Conservation (phyloP, 2,797 vertebrate genomes). For the Dicrostonyx torquatus region DNA sequence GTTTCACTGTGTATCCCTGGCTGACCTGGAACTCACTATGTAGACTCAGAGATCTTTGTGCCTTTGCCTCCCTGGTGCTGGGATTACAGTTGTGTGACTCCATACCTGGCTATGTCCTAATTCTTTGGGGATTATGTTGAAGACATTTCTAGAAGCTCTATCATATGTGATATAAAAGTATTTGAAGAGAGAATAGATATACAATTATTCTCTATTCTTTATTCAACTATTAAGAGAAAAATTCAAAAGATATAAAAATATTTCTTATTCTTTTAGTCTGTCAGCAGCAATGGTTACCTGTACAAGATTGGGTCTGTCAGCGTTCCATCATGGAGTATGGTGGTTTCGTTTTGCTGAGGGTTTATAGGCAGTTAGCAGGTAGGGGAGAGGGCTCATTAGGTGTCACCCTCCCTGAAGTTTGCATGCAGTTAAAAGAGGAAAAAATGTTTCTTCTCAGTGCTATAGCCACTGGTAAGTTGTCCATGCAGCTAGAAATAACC, state of each 20-base stretch:
- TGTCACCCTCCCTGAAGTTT: neutral
- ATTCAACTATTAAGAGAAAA: neutral
- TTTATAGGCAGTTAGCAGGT: neutral
- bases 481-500: neutral
- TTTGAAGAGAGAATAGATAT: conserved; percentile 3
- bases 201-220: neutral
- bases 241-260: neutral
- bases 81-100: neutral
- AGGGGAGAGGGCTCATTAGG: neutral
- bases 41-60: neutral
- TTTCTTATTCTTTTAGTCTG: neutral
- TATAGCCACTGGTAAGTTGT: neutral
- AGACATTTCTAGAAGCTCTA: neutral
- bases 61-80: neutral
- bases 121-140: neutral
- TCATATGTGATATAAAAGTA: conserved; percentile 4
- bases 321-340: neutral
- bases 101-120: neutral
- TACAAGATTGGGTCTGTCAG: neutral
- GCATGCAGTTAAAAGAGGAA: neutral
- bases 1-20: neutral
- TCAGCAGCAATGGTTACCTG: neutral
- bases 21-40: neutral
- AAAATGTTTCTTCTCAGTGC: neutral
- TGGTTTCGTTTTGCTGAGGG: neutral